Conservation (phyloP, 2,113 vertebrate genomes). For the Saccopteryx leptura region DNA sequence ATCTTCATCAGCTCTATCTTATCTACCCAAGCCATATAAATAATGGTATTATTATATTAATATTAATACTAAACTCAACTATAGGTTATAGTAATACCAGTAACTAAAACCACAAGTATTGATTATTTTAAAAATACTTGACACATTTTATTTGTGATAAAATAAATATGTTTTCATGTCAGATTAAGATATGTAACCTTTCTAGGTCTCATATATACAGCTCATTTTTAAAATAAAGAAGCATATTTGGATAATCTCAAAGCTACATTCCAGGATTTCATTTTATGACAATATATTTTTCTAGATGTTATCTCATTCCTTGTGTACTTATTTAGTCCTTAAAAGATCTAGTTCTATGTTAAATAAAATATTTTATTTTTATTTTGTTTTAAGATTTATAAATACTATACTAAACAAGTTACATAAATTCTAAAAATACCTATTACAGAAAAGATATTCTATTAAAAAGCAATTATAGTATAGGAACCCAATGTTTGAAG, state of each 20-base stretch:
- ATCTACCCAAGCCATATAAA: not conserved
- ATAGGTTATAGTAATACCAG: not conserved
- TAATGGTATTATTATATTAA: not conserved
- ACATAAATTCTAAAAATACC: not conserved
- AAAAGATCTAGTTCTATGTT: not conserved
- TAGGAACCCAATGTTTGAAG: not conserved
- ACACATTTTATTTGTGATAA: not conserved
- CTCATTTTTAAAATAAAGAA: not conserved
- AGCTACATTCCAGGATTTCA: not conserved
- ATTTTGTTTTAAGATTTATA: constrained; percentile 34
- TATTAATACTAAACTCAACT: not conserved
- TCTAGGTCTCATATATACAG: not conserved
- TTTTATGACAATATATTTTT: not conserved
- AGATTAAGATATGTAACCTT: not conserved
- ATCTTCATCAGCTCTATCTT: not conserved
- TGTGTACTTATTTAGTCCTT: not conserved
- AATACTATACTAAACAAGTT: not conserved
- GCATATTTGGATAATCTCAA: not conserved
- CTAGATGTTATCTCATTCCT: not conserved
- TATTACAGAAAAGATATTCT: not conserved
- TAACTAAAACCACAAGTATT: not conserved
- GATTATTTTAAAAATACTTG: not conserved
- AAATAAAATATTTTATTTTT: not conserved
- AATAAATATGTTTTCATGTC: not conserved
- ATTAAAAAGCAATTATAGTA: not conserved